Evolutionary conservation across 2,113 vertebrate genomes (phyloP).

Genomic region (Collichthys lucidus): DNA sequence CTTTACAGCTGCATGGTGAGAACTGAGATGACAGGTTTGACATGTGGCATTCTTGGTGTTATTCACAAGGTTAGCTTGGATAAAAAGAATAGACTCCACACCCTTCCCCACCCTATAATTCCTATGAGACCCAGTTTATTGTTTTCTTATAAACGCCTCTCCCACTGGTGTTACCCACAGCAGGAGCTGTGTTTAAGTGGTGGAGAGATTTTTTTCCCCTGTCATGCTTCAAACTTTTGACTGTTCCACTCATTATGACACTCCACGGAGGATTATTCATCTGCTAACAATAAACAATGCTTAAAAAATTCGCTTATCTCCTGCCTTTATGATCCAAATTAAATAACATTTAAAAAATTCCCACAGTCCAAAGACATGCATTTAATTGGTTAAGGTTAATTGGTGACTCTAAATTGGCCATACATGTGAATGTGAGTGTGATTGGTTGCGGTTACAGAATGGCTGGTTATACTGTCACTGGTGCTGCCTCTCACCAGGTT

Average conservation of each 20-base stretch:
- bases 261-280: slow-evolving; percentile 37
- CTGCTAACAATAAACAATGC: slow-evolving; percentile 40
- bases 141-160: slow-evolving; percentile 73
- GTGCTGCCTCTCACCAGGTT: no score
- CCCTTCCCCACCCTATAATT: slow-evolving; percentile 75
- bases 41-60: slow-evolving; percentile 45
- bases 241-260: slow-evolving; percentile 61
- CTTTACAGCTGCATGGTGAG: slow-evolving; percentile 8
- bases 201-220: slow-evolving; percentile 47
- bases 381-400: no score
- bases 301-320: slow-evolving; percentile 34
- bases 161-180: slow-evolving; percentile 69
- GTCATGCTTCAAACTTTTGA: slow-evolving; percentile 51
- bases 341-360: slow-evolving; percentile 9
- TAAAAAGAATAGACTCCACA: slow-evolving; percentile 58
- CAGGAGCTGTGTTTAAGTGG: slow-evolving; percentile 65
- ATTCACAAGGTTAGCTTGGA: slow-evolving; percentile 55
- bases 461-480: no score
- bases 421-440: no score
- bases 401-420: no score
- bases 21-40: slow-evolving; percentile 50
- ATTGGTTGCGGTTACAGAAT: no score
- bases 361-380: no score
- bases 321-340: neutral
- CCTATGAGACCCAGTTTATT: slow-evolving; percentile 64